Evolutionary conservation across 1,140 invertebrate genomes (phyloP), one percentile per base, ranked within the genome.

Genomic region (Drosophila paulistorum): DNA sequence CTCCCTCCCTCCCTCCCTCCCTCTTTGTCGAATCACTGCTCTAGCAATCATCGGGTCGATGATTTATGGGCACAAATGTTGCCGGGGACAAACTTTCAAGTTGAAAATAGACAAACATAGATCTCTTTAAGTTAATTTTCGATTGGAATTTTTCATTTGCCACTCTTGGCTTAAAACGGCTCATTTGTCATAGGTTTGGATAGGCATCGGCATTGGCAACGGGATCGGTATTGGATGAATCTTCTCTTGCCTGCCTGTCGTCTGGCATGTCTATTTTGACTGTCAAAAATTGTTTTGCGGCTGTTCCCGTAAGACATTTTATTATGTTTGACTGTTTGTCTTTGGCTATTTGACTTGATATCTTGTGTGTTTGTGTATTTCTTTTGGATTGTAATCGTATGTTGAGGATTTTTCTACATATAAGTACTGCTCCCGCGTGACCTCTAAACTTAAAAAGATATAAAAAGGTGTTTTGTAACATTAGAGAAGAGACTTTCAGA

Each of bases 281-380:
- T 85, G 81, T 85, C 81, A 78, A 78, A 65, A 85, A 85, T 74
- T 78, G 77, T 79, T 87, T 83, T 83, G 83, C 83, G 82, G 82
- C 82, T 71, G 81, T 85, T 87, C 45, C 48, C 73, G 73, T 55
- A 51, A 89, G 84, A 87, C 84, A 89, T 83, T 87, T 87, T 87
- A 87, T 87, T 87, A 87, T 87, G 84, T 87, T 83, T 80, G 77
- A 81, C 74, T 89, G 69, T 80, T 79, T 87, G 82, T 86, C 76
- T 72, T 42, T 33, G 45, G 23, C 58, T 64, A 64, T 75, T 81
- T 35, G 63, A 60, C 42, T 67, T 55, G 62, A 35, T 37, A 11
- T 14, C 57, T 55, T 14, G 3, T 35, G 65, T 55, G 58, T 62
- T 35, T 42, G 33, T 74, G 58, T 77, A 55, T 65, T 71, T 60